Evolutionary conservation across 1,140 invertebrate species (phyloP), one percentile per base, ranked within the genome.

Genomic region (Oreohelix idahoensis): DNA sequence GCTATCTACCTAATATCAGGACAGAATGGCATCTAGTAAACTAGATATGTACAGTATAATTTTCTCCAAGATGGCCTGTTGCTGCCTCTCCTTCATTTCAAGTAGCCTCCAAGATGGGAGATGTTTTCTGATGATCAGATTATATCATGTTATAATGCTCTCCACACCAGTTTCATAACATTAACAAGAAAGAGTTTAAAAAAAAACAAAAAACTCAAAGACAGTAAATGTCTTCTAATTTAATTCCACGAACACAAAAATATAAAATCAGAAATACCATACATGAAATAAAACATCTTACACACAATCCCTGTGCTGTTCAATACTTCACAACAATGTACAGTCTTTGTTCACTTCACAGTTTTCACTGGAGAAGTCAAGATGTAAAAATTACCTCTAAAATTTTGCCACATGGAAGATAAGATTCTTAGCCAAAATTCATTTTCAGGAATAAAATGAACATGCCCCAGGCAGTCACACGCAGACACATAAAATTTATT

Each of bases 401-500:
- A 58, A 58, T 58, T 20, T 2, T 58, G 53, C 53, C 53, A 58
- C 20, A 58, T n/a, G 26, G 23, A 45, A 58, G 53, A 58, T 58
- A 58, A n/a, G 26, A 58, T 58, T n/a, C 23, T 20, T 58, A n/a
- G 53, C 53, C 15, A 58, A 58, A 49, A 36, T 71, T 71, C 15
- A 4, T 36, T 35, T 5, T 35, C 69, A 35, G 11, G 38, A 39
- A 71, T 36, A 71, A 71, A 36, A 39, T 23, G 38, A 39, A 35
- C 38, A 71, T 39, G 38, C 38, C 23, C 32, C 10, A 36, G 32
- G 69, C 69, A 71, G 23, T 20, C 32, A 36, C 11, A 36, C 4
- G 69, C n/a, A 71, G 69, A 17, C 69, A 71, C 32, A 71, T 36
- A 15, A 39, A 71, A 71, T 71, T 32, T 39, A n/a, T 36, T n/a